These are phyloP conservation scores for Sturnira hondurensis DNA, from an alignment of 2,113 vertebrate species.

Conservation along the genomic window DNA sequence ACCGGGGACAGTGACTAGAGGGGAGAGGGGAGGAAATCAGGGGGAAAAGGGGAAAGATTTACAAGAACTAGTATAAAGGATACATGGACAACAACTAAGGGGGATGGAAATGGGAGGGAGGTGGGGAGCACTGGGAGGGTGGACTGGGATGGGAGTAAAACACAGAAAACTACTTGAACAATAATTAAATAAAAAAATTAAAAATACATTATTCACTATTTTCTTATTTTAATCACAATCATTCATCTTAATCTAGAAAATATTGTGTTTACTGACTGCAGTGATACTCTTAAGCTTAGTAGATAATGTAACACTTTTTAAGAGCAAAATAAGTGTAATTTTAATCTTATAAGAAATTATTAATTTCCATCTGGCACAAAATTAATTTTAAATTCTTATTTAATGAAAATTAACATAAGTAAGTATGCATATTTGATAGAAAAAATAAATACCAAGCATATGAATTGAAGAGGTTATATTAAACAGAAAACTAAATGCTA, in stretches of 20 bases:
- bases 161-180: too few species aligned
- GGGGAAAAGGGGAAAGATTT: too few species aligned
- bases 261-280: neutral
- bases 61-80: too few species aligned
- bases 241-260: neutral
- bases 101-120: too few species aligned
- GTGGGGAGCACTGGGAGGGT: too few species aligned
- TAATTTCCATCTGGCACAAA: neutral
- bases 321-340: neutral
- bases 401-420: neutral
- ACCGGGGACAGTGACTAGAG: too few species aligned
- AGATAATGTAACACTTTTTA: neutral
- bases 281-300: neutral
- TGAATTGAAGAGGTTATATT: neutral
- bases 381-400: neutral
- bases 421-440: neutral
- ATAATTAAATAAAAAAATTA: too few species aligned
- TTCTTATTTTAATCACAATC: neutral
- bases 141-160: too few species aligned
- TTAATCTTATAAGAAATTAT: neutral
- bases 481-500: neutral
- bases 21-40: too few species aligned
- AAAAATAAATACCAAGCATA: neutral
- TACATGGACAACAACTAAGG: too few species aligned
- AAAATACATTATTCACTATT: neutral